These are phyloP conservation scores for Acleris sparsana DNA, from an alignment of 2,888 invertebrate genomes.

Conservation along the genomic window DNA sequence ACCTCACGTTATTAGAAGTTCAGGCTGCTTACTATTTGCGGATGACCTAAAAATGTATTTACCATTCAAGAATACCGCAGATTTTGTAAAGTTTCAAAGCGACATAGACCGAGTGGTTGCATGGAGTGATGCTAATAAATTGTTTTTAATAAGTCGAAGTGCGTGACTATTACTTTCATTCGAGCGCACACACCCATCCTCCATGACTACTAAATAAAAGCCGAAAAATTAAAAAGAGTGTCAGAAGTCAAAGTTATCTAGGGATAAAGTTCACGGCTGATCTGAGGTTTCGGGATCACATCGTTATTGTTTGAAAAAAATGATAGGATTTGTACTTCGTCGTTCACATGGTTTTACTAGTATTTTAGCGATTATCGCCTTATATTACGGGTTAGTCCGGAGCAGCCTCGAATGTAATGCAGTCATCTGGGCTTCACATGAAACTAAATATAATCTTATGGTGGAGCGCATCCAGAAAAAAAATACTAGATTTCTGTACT, in stretches of 20 bases:
- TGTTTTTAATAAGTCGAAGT: too few species aligned
- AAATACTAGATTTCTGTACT: too few species aligned
- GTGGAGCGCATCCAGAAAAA: too few species aligned
- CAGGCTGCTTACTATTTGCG: conserved; percentile 33
- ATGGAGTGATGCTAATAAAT: too few species aligned
- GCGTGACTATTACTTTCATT: background rate
- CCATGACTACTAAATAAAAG: background rate
- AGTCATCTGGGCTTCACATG: too few species aligned
- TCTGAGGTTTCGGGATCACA: conserved; percentile 6
- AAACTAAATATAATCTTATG: too few species aligned
- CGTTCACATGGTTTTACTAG: background rate
- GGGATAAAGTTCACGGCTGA: background rate
- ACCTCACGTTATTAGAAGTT: conserved; percentile 17
- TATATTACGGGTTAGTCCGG: too few species aligned
- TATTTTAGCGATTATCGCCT: too few species aligned
- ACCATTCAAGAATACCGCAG: too few species aligned
- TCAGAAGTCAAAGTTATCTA: conserved; percentile 2
- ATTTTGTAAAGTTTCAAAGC: too few species aligned
- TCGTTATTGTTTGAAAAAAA: background rate
- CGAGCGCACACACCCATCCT: background rate
- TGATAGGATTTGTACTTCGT: conserved; percentile 1
- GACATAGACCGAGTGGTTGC: too few species aligned
- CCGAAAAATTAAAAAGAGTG: background rate
- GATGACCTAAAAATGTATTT: conserved; percentile 33
- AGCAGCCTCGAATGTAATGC: too few species aligned